Evolutionary conservation across 1,140 invertebrate genomes (phyloP), one percentile per base, ranked within the genome.

Genomic region (Neotoxoptera formosana): DNA sequence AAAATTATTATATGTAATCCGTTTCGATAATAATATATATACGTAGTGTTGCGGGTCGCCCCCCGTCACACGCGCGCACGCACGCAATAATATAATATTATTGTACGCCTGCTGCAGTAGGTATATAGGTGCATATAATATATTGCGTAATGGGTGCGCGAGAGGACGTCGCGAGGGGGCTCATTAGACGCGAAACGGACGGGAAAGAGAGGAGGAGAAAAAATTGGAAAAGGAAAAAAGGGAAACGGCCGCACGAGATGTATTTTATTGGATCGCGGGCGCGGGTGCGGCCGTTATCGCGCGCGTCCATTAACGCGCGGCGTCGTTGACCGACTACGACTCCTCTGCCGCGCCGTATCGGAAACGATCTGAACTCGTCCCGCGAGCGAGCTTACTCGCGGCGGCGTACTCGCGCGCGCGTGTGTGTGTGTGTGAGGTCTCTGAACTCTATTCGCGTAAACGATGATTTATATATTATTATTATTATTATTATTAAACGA

Each of bases 311-410:
- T 89, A 89, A 87, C 86, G 47, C 67, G 34, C 81, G 25, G 25
- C 25, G 84, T 87, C 60, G 60, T n/a, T 14, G 60, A n/a, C 60
- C 83, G 36, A 84, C n/a, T n/a, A n/a, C 41, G 45, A 41, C 25
- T 88, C 30, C 34, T 45, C 86, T 21, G 86, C n/a, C 81, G 36
- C 41, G 45, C 7, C 86, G 86, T 88, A 88, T 88, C 86, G 86
- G 41, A 51, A 88, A 88, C 86, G 87, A 89, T 89, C 87, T 89
- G 48, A 53, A 89, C 87, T 89, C 48, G 87, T 53, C 86, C 17
- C 25, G 86, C 0, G 51, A 48, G 6, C 47, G 17, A 51, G 47
- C 45, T 30, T 41, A 23, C 36, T 23, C 23, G 45, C 3, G 34
- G 1, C 34, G 9, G 34, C 20, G 34, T 23, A 34, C 4, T 17